These are phyloP conservation scores for Hirudinaria manillensis DNA, from an alignment of 2,888 invertebrate genomes.

Conservation along the genomic window DNA sequence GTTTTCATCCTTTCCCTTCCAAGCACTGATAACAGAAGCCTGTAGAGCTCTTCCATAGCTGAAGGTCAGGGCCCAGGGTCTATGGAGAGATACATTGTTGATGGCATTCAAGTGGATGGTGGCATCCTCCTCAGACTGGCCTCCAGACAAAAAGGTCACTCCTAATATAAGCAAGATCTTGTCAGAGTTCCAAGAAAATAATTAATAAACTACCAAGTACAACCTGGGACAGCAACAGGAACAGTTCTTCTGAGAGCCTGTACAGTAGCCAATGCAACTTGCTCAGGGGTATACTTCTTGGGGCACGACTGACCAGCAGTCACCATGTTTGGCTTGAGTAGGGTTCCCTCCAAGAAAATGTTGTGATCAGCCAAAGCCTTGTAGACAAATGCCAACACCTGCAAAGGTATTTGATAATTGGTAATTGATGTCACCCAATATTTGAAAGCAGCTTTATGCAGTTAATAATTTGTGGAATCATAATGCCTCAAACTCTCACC, in stretches of 20 bases:
- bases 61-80: constrained; percentile 96
- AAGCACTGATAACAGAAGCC: constrained; percentile 88
- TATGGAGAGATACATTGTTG: constrained; percentile 72
- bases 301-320: constrained; percentile 73
- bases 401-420: constrained; percentile 15
- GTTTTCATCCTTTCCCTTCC: constrained; percentile 87
- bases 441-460: background rate
- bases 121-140: constrained; percentile 96
- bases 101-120: constrained; percentile 92
- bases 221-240: constrained; percentile 87
- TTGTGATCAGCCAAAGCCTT: constrained; percentile 94
- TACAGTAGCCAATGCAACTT: constrained; percentile 87
- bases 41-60: constrained; percentile 94
- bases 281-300: constrained; percentile 71
- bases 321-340: constrained; percentile 98
- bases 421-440: background rate
- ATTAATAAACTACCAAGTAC: background rate
- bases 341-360: constrained; percentile 91
- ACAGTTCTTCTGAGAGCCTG: constrained; percentile 85
- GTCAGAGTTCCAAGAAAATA: background rate
- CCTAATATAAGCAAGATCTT: constrained; percentile 59
- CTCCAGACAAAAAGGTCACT: constrained; percentile 93
- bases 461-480: background rate
- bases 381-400: constrained; percentile 85
- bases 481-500: constrained; percentile 34